These are phyloP conservation scores for Oxystoma pomonae DNA, from an alignment of 2,888 invertebrate species.

Conservation along the genomic window DNA sequence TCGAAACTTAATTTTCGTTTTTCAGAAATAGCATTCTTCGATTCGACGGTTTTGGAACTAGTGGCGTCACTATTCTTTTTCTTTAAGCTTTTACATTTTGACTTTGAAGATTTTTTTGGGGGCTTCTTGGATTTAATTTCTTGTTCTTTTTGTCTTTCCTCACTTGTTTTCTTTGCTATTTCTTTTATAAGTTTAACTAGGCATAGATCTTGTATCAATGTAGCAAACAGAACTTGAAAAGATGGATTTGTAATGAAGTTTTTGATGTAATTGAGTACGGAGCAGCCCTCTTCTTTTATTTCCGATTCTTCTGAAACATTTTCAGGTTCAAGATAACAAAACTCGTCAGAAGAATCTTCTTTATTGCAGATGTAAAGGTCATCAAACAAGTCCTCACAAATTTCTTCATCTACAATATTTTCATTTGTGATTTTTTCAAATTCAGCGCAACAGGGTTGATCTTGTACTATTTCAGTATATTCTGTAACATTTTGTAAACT, in stretches of 20 bases:
- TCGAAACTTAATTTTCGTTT: constrained; percentile 32
- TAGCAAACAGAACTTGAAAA: constrained; percentile 31
- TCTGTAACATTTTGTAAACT: background rate
- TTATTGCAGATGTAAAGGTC: too few species aligned
- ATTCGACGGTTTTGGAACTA: too few species aligned
- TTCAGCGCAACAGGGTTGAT: background rate
- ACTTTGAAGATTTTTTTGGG: background rate
- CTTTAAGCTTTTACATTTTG: background rate
- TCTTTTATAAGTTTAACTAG: constrained; percentile 32
- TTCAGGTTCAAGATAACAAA: background rate
- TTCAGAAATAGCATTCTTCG: too few species aligned
- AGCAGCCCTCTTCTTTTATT: constrained; percentile 16
- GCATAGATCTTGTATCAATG: constrained; percentile 33
- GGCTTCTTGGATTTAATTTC: background rate
- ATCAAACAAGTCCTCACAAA: background rate
- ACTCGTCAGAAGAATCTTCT: too few species aligned
- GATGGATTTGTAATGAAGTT: constrained; percentile 24
- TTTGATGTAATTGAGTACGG: constrained; percentile 8
- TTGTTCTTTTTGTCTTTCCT: constrained; percentile 2
- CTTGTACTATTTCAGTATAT: background rate
- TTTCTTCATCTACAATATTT: background rate
- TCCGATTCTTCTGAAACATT: constrained; percentile 6
- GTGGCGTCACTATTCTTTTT: constrained; percentile 8
- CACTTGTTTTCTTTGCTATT: constrained; percentile 22
- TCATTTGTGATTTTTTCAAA: too few species aligned